Evolutionary conservation across 2,113 vertebrate genomes (phyloP).

Genomic region (Lontra canadensis): DNA sequence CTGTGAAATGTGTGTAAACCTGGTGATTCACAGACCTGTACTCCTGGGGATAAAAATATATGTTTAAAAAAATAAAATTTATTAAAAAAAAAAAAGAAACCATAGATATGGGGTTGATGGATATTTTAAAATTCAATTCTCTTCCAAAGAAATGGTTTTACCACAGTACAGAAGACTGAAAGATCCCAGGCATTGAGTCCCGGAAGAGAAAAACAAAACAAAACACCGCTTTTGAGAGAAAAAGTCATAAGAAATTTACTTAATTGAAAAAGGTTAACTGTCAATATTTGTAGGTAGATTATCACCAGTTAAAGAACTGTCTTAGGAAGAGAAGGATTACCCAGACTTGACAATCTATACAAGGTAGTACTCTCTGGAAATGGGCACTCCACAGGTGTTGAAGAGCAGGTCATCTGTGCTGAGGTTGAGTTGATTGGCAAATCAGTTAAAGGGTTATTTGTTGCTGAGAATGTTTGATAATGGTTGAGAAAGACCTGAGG

Average conservation of each 20-base stretch:
- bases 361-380: not conserved
- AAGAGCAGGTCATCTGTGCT: not conserved
- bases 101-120: not conserved
- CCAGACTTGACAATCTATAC: not conserved
- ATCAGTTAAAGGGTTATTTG: not conserved
- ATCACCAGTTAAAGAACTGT: not conserved
- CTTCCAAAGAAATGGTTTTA: conserved; percentile 21
- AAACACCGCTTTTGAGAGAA: not conserved
- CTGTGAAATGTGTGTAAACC: too few species aligned
- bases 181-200: not conserved
- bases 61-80: too few species aligned
- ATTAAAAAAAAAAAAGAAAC: too few species aligned
- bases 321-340: not conserved
- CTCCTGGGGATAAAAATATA: too few species aligned
- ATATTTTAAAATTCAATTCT: not conserved
- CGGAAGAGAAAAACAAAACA: not conserved
- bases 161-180: not conserved
- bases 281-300: not conserved
- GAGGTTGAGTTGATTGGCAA: not conserved
- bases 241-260: not conserved
- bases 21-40: too few species aligned
- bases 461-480: not conserved
- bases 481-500: not conserved
- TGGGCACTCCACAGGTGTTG: not conserved
- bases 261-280: not conserved